These are phyloP conservation scores for Parascotia fuliginaria DNA, from an alignment of 2,888 invertebrate genomes.

Conservation along the genomic window DNA sequence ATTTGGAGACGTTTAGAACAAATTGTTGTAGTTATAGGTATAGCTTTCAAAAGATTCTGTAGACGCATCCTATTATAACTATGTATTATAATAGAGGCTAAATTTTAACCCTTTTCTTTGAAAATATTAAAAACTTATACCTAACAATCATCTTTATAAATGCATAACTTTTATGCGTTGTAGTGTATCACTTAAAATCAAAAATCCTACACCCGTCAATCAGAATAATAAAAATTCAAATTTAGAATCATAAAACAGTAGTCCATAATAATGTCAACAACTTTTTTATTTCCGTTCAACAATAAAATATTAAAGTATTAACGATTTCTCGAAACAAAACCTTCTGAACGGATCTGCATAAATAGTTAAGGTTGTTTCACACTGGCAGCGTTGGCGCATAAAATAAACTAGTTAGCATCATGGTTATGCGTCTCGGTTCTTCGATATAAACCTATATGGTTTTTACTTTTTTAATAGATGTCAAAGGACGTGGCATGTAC, in stretches of 20 bases:
- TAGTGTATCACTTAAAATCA: background rate
- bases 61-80: too few relatives aligned
- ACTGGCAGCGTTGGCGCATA: slow-evolving; percentile 18
- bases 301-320: slow-evolving; percentile 43
- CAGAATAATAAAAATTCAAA: slow-evolving; percentile 39
- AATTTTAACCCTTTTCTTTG: too few relatives aligned
- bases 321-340: slow-evolving; percentile 49
- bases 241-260: slow-evolving; percentile 54
- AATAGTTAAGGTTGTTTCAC: slow-evolving; percentile 25
- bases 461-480: background rate
- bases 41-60: too few relatives aligned
- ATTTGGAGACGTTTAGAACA: too few relatives aligned
- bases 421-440: slow-evolving; percentile 53
- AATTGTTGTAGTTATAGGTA: too few relatives aligned
- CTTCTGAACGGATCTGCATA: slow-evolving; percentile 31
- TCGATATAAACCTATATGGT: slow-evolving; percentile 22
- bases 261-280: slow-evolving; percentile 54
- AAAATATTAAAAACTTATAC: too few relatives aligned
- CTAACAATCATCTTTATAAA: background rate
- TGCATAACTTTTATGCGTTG: background rate
- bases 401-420: slow-evolving; percentile 20
- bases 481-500: background rate
- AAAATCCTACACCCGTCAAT: slow-evolving; percentile 27
- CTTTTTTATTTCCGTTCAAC: slow-evolving; percentile 50
- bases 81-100: too few relatives aligned